These are phyloP conservation scores for Agonopterix subpropinquella DNA, from an alignment of 2,888 invertebrate genomes.

Conservation along the genomic window DNA sequence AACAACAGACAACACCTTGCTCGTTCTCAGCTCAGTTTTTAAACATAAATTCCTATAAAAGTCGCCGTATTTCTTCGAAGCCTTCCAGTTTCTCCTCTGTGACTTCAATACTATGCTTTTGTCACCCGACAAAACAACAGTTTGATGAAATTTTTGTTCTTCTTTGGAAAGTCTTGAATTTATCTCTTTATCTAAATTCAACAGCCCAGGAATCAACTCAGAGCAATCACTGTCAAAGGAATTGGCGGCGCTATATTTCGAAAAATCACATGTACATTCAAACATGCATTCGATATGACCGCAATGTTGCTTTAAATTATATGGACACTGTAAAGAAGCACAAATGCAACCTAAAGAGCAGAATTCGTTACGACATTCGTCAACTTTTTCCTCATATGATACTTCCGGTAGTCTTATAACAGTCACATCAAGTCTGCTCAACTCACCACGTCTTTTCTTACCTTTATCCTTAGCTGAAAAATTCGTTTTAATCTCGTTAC, in stretches of 20 bases:
- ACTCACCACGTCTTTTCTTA: slow-evolving; percentile 60
- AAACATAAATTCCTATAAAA: slow-evolving; percentile 49
- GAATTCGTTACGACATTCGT: slow-evolving; percentile 65
- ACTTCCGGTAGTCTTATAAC: slow-evolving; percentile 71
- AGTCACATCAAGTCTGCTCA: slow-evolving; percentile 79
- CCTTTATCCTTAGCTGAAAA: slow-evolving; percentile 40
- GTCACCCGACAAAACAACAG: slow-evolving; percentile 79
- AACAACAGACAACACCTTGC: slow-evolving; percentile 31
- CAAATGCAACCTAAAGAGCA: slow-evolving; percentile 82
- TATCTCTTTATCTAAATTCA: slow-evolving; percentile 64
- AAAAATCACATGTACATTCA: slow-evolving; percentile 57
- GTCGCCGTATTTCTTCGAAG: slow-evolving; percentile 78
- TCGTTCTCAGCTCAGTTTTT: slow-evolving; percentile 28
- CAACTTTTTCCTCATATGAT: slow-evolving; percentile 12
- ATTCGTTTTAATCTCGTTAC: slow-evolving; percentile 14
- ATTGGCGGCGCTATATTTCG: slow-evolving; percentile 37
- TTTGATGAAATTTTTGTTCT: slow-evolving; percentile 83
- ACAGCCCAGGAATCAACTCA: slow-evolving; percentile 42
- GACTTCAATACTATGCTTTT: slow-evolving; percentile 79
- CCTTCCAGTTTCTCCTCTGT: slow-evolving; percentile 73
- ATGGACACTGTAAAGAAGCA: slow-evolving; percentile 66
- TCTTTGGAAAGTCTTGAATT: slow-evolving; percentile 78
- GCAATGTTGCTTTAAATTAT: slow-evolving; percentile 75
- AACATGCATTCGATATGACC: slow-evolving; percentile 78
- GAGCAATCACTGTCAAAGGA: slow-evolving; percentile 29